Evolutionary conservation across 2,888 invertebrate genomes (phyloP).

Genomic region (Coremacera marginata): DNA sequence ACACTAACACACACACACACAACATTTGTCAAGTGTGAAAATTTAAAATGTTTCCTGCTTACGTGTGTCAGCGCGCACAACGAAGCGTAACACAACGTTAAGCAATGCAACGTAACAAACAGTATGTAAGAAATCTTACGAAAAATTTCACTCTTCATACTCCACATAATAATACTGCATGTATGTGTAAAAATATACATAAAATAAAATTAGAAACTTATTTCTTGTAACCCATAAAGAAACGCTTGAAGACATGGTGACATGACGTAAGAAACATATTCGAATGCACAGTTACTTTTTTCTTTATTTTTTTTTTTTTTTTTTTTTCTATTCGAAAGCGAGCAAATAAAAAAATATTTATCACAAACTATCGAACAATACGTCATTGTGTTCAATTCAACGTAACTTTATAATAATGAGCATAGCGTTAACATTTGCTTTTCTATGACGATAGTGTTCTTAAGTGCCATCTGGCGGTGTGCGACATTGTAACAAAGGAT

Average conservation of each 20-base stretch:
- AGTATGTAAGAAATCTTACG: neutral
- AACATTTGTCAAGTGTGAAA: constrained; percentile 61
- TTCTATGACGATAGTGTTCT: neutral
- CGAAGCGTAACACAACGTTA: neutral
- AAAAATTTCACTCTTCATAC: too few species aligned
- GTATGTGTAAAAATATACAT: too few species aligned
- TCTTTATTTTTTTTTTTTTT: too few species aligned
- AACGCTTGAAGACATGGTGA: too few species aligned
- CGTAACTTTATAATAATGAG: neutral
- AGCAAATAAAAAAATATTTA: too few species aligned
- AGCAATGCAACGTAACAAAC: neutral
- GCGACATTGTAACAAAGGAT: neutral
- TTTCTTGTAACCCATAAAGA: neutral
- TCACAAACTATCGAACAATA: neutral
- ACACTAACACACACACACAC: constrained; percentile 22
- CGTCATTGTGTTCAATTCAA: neutral
- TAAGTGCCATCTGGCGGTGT: neutral
- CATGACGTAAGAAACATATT: too few species aligned
- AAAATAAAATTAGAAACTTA: neutral
- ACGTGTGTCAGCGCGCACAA: constrained; percentile 44
- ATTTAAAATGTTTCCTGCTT: constrained; percentile 59
- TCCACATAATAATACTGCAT: too few species aligned
- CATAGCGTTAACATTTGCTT: neutral
- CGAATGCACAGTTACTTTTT: too few species aligned
- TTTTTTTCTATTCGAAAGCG: too few species aligned